phyloP scores from a whole-genome alignment of 2,888 invertebrate genomes.

The Brachyopa scutellaris region DNA sequence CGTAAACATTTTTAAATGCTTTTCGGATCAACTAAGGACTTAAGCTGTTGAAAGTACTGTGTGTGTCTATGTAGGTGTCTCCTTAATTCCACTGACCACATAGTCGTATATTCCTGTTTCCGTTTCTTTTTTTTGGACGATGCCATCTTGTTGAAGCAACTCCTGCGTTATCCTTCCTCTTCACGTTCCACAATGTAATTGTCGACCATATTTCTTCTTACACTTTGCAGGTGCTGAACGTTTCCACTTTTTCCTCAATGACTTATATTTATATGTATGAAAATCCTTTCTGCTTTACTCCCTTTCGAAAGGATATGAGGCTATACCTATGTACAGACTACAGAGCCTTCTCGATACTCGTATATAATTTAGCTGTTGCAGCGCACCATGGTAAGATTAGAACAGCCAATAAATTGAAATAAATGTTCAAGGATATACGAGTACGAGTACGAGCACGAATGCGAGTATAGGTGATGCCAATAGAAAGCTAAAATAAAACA shows the following conservation, averaged over 20 bases:
- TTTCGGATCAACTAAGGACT: slow-evolving; percentile 70
- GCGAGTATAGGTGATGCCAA: too few species aligned
- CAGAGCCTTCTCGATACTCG: background rate
- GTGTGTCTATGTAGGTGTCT: slow-evolving; percentile 29
- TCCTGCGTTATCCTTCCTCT: slow-evolving; percentile 33
- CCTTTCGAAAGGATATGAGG: slow-evolving; percentile 44
- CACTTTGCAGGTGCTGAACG: slow-evolving; percentile 70
- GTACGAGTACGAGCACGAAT: too few species aligned
- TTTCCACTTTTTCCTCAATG: slow-evolving; percentile 33
- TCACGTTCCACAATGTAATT: slow-evolving; percentile 54
- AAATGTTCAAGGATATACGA: slow-evolving; percentile 69
- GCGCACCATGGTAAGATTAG: slow-evolving; percentile 62
- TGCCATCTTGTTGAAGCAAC: slow-evolving; percentile 12
- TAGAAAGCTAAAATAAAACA: slow-evolving; percentile 24
- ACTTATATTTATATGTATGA: slow-evolving; percentile 56
- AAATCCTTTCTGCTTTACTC: slow-evolving; percentile 43
- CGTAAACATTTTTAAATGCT: slow-evolving; percentile 66
- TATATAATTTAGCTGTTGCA: slow-evolving; percentile 50
- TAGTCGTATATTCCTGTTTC: slow-evolving; percentile 1
- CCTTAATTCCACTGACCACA: slow-evolving; percentile 68
- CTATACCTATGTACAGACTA: slow-evolving; percentile 15
- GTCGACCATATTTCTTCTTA: slow-evolving; percentile 72
- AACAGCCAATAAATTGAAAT: slow-evolving; percentile 72
- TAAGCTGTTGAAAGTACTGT: slow-evolving; percentile 62
- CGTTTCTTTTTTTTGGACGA: background rate